These are phyloP conservation scores for Mythimna ferrago DNA, from an alignment of 2,888 invertebrate genomes.

Conservation along the genomic window DNA sequence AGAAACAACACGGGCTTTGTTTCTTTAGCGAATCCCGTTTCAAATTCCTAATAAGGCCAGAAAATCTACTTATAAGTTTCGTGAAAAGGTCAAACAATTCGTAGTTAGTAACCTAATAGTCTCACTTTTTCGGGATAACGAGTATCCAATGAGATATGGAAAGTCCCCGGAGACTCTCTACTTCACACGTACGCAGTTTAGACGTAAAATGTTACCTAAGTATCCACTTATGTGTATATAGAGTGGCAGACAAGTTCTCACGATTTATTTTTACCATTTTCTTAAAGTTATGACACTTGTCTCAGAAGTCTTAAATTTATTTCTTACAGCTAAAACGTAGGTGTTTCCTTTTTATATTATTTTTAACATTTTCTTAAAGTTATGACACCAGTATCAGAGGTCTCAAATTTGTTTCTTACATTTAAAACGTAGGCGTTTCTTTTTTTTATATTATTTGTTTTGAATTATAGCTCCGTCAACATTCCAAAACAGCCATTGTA, in stretches of 20 bases:
- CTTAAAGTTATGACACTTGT: background rate
- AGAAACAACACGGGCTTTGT: background rate
- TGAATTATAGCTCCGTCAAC: background rate
- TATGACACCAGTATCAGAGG: background rate
- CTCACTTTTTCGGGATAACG: slow-evolving; percentile 52
- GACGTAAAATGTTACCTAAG: slow-evolving; percentile 21
- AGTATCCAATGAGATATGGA: slow-evolving; percentile 41
- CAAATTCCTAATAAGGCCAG: background rate
- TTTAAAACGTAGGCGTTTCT: background rate
- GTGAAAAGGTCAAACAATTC: slow-evolving; percentile 34
- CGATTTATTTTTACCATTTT: background rate
- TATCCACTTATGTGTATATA: background rate
- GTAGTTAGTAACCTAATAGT: slow-evolving; percentile 39
- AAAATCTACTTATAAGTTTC: slow-evolving; percentile 12
- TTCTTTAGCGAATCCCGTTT: background rate
- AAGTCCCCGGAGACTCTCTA: slow-evolving; percentile 26
- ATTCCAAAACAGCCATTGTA: background rate
- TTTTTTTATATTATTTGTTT: background rate
- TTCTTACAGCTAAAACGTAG: too few relatives aligned
- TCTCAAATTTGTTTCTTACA: background rate
- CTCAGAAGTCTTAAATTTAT: background rate
- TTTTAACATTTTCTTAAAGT: slow-evolving; percentile 2
- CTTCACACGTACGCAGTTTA: slow-evolving; percentile 34
- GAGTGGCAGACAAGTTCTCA: background rate
- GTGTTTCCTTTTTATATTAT: background rate